These are phyloP conservation scores for Cephus sareptanus DNA, from an alignment of 2,888 invertebrate genomes.

Conservation along the genomic window DNA sequence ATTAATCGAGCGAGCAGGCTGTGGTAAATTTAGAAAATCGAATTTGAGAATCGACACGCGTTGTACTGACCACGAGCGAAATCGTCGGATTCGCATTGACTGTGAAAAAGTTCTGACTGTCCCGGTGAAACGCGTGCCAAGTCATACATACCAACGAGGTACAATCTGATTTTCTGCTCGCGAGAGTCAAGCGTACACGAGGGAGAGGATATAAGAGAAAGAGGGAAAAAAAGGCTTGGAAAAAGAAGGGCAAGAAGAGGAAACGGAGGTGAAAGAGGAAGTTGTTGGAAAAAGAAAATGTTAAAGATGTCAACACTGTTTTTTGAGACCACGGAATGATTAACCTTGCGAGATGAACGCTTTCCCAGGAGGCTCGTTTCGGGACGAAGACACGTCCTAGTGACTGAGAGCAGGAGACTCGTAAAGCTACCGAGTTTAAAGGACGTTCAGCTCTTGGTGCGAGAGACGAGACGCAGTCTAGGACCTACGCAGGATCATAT, in stretches of 20 bases:
- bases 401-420: neutral
- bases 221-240: no score
- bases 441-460: neutral
- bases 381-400: neutral
- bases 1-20: no score
- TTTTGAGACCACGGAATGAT: neutral
- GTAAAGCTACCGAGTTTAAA: neutral
- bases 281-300: neutral
- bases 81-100: neutral
- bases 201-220: neutral
- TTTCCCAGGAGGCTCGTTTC: neutral
- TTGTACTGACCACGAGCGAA: neutral
- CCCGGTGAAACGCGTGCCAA: neutral
- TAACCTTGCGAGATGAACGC: neutral
- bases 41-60: neutral
- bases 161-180: neutral
- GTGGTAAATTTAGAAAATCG: no score
- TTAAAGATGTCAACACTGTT: neutral
- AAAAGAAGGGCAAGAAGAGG: neutral
- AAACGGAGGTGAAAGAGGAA: neutral
- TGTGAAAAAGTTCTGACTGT: neutral
- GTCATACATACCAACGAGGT: neutral
- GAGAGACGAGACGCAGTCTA: neutral
- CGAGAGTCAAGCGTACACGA: neutral
- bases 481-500: neutral